Percentiles rank a stretch among this genome's conserved stretches.
Conservation (phyloP, 2,797 vertebrate species). For the Anas flavirostris region DNA sequence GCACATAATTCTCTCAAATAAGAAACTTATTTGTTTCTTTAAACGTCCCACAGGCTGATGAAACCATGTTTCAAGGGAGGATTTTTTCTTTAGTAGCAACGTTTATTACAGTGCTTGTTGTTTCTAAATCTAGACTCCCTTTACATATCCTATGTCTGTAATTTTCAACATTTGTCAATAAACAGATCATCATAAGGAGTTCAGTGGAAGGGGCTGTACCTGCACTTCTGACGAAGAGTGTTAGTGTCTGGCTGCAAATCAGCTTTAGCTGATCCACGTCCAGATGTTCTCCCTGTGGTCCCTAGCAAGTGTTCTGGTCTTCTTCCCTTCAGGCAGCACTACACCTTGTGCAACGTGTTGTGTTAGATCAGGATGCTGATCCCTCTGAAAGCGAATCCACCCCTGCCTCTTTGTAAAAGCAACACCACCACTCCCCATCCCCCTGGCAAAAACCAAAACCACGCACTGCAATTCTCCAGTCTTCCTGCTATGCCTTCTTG, state of each 20-base stretch:
- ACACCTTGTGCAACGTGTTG: accelerated
- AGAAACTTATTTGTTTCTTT: neutral
- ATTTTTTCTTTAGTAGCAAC: neutral
- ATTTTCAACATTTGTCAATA: neutral
- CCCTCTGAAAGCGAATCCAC: neutral
- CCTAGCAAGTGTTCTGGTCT: neutral
- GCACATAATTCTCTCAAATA: neutral
- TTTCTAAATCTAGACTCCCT: neutral
- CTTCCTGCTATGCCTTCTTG: neutral
- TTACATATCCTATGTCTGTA: neutral
- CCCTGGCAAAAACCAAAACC: neutral
- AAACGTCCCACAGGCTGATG: neutral
- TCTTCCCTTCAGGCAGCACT: neutral
- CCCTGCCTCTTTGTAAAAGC: neutral
- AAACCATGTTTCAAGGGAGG: neutral
- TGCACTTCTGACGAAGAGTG: neutral
- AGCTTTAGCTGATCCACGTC: neutral
- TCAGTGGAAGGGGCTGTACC: neutral
- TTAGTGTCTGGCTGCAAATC: neutral
- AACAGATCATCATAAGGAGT: neutral
- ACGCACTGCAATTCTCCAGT: neutral
- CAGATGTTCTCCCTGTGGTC: neutral
- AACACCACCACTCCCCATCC: neutral
- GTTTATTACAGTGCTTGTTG: neutral
- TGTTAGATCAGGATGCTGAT: neutral